These are phyloP conservation scores for Harpegnathos saltator DNA, from an alignment of 1,140 invertebrate species.

Conservation along the genomic window DNA sequence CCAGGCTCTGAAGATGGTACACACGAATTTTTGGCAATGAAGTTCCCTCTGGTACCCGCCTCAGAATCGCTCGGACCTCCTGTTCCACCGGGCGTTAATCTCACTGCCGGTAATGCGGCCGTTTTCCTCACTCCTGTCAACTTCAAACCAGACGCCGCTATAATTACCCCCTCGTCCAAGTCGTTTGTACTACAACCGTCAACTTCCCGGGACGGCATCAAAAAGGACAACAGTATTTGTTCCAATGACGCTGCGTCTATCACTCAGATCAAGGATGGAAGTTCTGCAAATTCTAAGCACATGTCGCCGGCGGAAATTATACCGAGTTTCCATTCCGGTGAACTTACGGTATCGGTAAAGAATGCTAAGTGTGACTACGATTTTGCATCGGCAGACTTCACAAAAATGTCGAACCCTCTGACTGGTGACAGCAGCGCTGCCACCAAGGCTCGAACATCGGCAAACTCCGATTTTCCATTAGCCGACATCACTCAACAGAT, in stretches of 20 bases:
- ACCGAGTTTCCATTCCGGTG: slow-evolving; percentile 82
- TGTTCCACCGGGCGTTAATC: slow-evolving; percentile 69
- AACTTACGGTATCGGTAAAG: slow-evolving; percentile 84
- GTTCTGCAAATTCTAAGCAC: slow-evolving; percentile 72
- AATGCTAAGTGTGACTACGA: slow-evolving; percentile 82
- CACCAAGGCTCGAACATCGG: slow-evolving; percentile 71
- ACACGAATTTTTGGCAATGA: slow-evolving; percentile 79
- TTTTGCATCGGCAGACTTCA: slow-evolving; percentile 79
- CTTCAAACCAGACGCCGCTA: slow-evolving; percentile 80
- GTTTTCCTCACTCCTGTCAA: slow-evolving; percentile 83
- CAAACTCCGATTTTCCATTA: slow-evolving; percentile 79
- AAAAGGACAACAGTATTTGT: slow-evolving; percentile 73
- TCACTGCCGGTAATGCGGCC: slow-evolving; percentile 76
- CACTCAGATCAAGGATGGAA: slow-evolving; percentile 75
- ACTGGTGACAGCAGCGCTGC: slow-evolving; percentile 60
- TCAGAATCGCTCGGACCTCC: slow-evolving; percentile 79
- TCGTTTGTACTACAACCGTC: slow-evolving; percentile 80
- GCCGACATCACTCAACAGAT: slow-evolving; percentile 82
- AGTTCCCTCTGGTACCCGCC: slow-evolving; percentile 80
- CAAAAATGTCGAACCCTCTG: slow-evolving; percentile 74
- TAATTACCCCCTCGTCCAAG: slow-evolving; percentile 78
- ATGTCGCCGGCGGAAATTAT: slow-evolving; percentile 78
- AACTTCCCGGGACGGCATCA: slow-evolving; percentile 74
- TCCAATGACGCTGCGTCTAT: slow-evolving; percentile 70
- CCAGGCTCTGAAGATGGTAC: slow-evolving; percentile 81